Conservation (phyloP, 2,797 vertebrate genomes). For the Cuniculus paca region DNA sequence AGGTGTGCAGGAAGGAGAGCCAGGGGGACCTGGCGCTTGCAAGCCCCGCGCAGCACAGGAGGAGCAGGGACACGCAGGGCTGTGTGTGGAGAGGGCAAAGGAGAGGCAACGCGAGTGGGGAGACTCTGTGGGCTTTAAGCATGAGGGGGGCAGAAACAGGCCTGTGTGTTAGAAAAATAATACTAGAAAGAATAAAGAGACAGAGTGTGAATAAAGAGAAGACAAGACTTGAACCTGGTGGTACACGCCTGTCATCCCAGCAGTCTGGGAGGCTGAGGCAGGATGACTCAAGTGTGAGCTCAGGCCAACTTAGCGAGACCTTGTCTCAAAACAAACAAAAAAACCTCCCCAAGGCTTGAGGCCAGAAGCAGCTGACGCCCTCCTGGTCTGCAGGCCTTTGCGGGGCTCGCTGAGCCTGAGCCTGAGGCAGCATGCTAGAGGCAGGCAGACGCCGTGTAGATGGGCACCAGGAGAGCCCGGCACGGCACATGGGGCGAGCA, state of each 20-base stretch:
- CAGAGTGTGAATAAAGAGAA: not conserved
- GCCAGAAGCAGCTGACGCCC: not conserved
- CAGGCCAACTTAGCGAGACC: not conserved
- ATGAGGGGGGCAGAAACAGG: not conserved
- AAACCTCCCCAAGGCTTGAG: not conserved
- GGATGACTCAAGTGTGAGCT: not conserved
- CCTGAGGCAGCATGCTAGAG: not conserved
- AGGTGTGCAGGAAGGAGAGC: not conserved
- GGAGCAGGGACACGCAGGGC: not conserved
- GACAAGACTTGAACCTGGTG: not conserved
- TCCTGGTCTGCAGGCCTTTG: accelerated
- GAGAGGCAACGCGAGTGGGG: not conserved
- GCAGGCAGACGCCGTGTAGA: not conserved
- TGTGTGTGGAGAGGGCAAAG: not conserved
- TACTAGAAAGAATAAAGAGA: not conserved
- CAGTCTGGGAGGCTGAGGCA: not conserved
- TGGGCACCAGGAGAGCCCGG: not conserved
- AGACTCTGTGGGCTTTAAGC: not conserved
- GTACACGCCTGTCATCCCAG: not conserved
- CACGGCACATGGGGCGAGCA: not conserved
- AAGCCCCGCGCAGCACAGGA: not conserved
- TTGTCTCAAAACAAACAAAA: not conserved
- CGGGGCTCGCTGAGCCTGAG: not conserved
- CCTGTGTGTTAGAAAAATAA: not conserved
- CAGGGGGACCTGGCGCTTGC: not conserved